phyloP scores from a whole-genome alignment of 2,888 invertebrate species.

The Atethmia centrago region DNA sequence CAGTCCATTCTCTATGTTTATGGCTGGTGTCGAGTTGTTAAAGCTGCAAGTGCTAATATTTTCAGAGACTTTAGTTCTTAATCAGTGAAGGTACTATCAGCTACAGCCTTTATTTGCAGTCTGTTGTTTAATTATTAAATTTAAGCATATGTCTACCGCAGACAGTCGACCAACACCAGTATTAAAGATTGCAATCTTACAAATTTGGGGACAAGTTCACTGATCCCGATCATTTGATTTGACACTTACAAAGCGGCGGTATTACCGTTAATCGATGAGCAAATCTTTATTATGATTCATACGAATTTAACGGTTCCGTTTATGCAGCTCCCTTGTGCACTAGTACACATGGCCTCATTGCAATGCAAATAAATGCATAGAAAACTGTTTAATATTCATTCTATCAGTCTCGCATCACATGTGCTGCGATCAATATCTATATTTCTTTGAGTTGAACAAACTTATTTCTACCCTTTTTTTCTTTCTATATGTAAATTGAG shows the following conservation, averaged over 20 bases:
- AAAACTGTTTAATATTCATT: constrained; percentile 68
- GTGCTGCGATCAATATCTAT: constrained; percentile 33
- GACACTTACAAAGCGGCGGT: not conserved
- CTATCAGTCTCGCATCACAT: constrained; percentile 46
- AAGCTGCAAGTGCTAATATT: not conserved
- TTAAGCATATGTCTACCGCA: constrained; percentile 28
- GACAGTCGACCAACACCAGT: constrained; percentile 17
- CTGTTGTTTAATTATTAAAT: constrained; percentile 16
- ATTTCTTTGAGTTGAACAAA: constrained; percentile 43
- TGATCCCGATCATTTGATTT: constrained; percentile 6
- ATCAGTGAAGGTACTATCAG: not conserved
- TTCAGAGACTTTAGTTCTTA: too few relatives aligned
- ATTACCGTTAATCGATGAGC: constrained; percentile 11
- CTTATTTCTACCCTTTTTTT: constrained; percentile 3
- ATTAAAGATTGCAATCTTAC: constrained; percentile 22
- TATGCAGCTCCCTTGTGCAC: constrained; percentile 32
- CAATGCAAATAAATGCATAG: constrained; percentile 56
- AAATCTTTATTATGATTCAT: constrained; percentile 27
- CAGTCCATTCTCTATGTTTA: too few relatives aligned
- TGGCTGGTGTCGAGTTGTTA: not conserved
- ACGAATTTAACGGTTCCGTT: constrained; percentile 3
- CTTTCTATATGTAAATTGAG: constrained; percentile 25
- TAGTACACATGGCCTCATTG: constrained; percentile 13
- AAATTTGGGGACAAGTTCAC: constrained; percentile 24
- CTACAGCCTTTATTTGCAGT: not conserved